These are phyloP conservation scores for Amblyjoppa fuscipennis DNA, from an alignment of 2,888 invertebrate species.

Conservation along the genomic window DNA sequence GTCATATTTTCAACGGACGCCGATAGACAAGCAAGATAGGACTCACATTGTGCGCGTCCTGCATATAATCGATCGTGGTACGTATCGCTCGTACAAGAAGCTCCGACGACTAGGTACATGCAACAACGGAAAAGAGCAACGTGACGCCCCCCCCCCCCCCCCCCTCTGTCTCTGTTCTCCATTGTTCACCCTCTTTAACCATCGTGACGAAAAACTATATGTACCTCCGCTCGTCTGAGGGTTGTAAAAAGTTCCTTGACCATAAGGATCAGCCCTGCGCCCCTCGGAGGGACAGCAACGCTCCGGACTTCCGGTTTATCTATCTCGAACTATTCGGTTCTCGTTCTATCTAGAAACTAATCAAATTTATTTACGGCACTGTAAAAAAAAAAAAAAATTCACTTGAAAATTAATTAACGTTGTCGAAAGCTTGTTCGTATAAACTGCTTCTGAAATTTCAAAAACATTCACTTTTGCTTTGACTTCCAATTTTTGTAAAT, in stretches of 20 bases:
- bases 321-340: conserved; percentile 24
- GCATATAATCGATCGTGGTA: conserved; percentile 69
- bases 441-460: too few relatives aligned
- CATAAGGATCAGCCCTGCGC: neutral
- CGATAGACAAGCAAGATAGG: conserved; percentile 79
- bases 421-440: too few relatives aligned
- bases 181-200: conserved; percentile 58
- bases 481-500: too few relatives aligned
- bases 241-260: conserved; percentile 37
- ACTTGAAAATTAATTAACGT: too few relatives aligned
- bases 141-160: conserved; percentile 5
- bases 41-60: conserved; percentile 65
- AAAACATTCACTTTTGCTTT: too few relatives aligned
- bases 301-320: conserved; percentile 52
- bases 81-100: conserved; percentile 45
- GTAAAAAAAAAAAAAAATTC: too few relatives aligned
- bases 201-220: conserved; percentile 43
- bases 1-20: conserved; percentile 76
- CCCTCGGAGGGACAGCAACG: neutral
- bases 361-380: neutral
- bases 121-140: conserved; percentile 17
- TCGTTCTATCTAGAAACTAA: neutral
- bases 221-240: conserved; percentile 22
- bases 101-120: conserved; percentile 27
- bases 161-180: conserved; percentile 44